Conservation (phyloP, 1,140 invertebrate species). For the Drosophila busckii region DNA sequence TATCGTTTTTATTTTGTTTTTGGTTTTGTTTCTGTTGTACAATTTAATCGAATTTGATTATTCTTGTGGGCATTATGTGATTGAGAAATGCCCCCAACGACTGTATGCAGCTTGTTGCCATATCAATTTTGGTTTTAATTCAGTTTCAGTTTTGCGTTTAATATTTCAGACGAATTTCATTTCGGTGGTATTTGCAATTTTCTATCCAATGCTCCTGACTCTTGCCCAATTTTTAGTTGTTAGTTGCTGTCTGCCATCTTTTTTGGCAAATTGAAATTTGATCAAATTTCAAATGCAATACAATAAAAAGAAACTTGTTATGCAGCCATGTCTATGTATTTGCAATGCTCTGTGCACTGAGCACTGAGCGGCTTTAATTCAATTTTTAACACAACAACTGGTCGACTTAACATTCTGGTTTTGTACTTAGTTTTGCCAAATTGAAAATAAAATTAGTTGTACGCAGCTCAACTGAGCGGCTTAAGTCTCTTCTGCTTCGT, state of each 20-base stretch:
- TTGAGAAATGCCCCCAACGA: constrained; percentile 22
- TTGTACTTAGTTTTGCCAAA: too few relatives aligned
- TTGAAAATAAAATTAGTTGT: too few relatives aligned
- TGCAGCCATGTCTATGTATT: too few relatives aligned
- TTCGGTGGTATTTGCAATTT: constrained; percentile 19
- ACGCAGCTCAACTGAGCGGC: too few relatives aligned
- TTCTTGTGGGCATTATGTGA: constrained; percentile 30
- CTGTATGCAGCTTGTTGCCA: constrained; percentile 8
- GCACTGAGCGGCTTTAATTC: background rate
- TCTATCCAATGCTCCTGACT: background rate
- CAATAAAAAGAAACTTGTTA: constrained; percentile 46
- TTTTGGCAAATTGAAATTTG: constrained; percentile 55
- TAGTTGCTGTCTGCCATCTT: constrained; percentile 39
- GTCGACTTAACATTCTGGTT: too few relatives aligned
- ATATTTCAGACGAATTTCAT: constrained; percentile 45
- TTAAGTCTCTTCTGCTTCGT: too few relatives aligned
- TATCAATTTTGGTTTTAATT: constrained; percentile 18
- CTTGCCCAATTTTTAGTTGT: constrained; percentile 5
- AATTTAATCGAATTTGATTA: constrained; percentile 67
- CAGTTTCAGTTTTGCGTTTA: constrained; percentile 28
- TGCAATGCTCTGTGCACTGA: constrained; percentile 15
- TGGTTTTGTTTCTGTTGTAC: constrained; percentile 6
- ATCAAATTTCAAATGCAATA: constrained; percentile 58
- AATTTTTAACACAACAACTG: background rate
- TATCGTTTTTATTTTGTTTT: constrained; percentile 6